Conservation (phyloP, 2,113 vertebrate genomes). For the Colistium nudipinnis region DNA sequence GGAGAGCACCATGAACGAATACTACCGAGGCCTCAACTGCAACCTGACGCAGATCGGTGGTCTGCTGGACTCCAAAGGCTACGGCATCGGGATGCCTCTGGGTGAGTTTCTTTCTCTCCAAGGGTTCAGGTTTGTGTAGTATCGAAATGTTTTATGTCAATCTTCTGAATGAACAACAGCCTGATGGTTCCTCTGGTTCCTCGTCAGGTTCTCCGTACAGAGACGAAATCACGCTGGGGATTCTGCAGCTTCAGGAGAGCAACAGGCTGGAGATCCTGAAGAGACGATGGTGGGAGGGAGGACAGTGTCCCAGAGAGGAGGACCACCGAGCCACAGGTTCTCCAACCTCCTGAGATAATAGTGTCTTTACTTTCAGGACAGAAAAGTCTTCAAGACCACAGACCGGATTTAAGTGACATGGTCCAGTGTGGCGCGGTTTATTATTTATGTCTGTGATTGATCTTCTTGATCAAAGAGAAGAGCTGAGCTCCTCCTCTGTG, state of each 20-base stretch:
- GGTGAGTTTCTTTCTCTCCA: slow-evolving; percentile 77
- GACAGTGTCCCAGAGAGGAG: slow-evolving; percentile 92
- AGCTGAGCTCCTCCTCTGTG: too few species aligned
- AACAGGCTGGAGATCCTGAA: slow-evolving; percentile 94
- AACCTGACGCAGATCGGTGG: slow-evolving; percentile 94
- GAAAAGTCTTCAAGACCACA: too few species aligned
- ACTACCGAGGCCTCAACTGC: slow-evolving; percentile 91
- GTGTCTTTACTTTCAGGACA: too few species aligned
- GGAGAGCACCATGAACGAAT: slow-evolving; percentile 95
- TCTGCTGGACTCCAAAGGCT: slow-evolving; percentile 93
- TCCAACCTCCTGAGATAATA: too few species aligned
- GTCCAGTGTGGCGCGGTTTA: too few species aligned
- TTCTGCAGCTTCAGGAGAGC: slow-evolving; percentile 93
- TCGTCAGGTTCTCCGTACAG: slow-evolving; percentile 88
- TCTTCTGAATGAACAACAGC: too few species aligned
- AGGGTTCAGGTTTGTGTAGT: too few species aligned
- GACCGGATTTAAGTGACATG: too few species aligned
- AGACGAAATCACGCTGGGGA: slow-evolving; percentile 92
- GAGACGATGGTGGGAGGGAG: slow-evolving; percentile 94
- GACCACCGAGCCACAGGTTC: slow-evolving; percentile 94
- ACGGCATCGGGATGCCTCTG: slow-evolving; percentile 93
- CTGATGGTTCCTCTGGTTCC: too few species aligned
- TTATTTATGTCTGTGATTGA: neutral
- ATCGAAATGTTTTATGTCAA: too few species aligned
- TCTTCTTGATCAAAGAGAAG: too few species aligned